These are phyloP conservation scores for Tapirus indicus DNA, from an alignment of 2,797 vertebrate species.

Conservation along the genomic window DNA sequence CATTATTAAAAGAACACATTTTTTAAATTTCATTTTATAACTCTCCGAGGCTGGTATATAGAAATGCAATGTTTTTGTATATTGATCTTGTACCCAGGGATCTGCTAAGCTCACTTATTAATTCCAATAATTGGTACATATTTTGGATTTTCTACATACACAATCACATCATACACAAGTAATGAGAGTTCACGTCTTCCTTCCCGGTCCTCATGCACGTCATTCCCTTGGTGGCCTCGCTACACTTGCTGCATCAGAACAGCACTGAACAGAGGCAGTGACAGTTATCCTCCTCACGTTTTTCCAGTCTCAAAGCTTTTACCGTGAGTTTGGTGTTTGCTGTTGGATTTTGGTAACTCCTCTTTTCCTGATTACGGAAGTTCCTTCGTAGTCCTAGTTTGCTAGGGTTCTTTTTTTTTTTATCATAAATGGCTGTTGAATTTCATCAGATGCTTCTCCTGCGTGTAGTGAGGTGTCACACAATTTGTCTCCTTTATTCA, in stretches of 20 bases:
- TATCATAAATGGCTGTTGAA: background rate
- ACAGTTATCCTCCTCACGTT: background rate
- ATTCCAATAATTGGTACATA: background rate
- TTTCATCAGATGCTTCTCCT: background rate
- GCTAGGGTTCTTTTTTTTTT: background rate
- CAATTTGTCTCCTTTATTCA: slow-evolving; percentile 28
- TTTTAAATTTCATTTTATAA: background rate
- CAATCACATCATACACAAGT: background rate
- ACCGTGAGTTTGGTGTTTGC: background rate
- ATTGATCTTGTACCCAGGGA: background rate
- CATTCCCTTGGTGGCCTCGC: background rate
- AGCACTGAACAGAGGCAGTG: background rate
- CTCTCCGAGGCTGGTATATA: background rate
- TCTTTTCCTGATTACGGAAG: background rate
- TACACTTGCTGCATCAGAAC: background rate
- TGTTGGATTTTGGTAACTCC: background rate
- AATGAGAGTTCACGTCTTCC: background rate
- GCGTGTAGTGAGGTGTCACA: background rate
- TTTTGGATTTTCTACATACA: slow-evolving; percentile 1
- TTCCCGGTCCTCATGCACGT: background rate
- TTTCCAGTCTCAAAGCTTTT: background rate
- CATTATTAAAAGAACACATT: background rate
- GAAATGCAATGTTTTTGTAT: background rate
- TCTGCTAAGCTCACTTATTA: background rate
- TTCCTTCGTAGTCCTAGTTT: background rate